Conservation (phyloP, 2,113 vertebrate genomes). For the Stercorarius parasiticus region DNA sequence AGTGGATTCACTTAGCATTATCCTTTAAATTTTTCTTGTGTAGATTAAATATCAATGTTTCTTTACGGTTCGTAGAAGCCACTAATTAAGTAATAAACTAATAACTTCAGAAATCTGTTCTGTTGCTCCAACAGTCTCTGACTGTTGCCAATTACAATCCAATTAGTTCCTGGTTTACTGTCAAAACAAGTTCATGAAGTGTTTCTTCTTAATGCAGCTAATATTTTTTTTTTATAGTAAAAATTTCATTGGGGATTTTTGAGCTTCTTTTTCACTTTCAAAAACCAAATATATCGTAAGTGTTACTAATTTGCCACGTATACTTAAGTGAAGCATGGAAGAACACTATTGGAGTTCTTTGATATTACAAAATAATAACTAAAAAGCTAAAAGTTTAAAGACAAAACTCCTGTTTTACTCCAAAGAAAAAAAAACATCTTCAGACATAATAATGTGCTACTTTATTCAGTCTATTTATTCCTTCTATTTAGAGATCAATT, state of each 20-base stretch:
- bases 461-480: neutral
- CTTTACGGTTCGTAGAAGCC: constrained; percentile 43
- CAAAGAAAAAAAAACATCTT: neutral
- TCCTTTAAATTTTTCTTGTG: constrained; percentile 24
- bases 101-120: constrained; percentile 48
- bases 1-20: neutral
- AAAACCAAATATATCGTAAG: neutral
- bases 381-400: neutral
- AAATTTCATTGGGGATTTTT: neutral
- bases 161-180: constrained; percentile 54
- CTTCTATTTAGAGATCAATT: neutral
- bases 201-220: neutral
- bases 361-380: neutral
- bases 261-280: constrained; percentile 1
- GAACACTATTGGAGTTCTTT: neutral
- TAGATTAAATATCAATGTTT: constrained; percentile 42
- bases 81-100: constrained; percentile 66
- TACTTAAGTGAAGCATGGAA: neutral
- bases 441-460: neutral
- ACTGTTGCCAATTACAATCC: constrained; percentile 54
- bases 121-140: constrained; percentile 41
- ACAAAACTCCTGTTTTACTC: neutral
- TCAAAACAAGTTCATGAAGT: constrained; percentile 18
- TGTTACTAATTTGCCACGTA: neutral
- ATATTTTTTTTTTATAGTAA: neutral